Conservation (phyloP, 2,113 vertebrate genomes). For the Seriola quinqueradiata region DNA sequence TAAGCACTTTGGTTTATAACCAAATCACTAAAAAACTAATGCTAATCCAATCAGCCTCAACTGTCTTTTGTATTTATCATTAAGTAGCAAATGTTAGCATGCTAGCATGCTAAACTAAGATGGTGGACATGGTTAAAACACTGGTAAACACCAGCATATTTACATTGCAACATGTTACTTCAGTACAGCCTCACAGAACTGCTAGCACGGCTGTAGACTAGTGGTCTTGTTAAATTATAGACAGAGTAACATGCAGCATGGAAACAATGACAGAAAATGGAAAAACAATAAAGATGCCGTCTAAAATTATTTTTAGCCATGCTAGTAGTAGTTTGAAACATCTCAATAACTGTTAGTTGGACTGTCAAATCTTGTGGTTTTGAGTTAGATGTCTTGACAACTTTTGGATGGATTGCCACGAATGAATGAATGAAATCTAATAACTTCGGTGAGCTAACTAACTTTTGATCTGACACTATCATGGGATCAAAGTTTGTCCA, state of each 20-base stretch:
- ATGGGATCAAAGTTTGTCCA: no score
- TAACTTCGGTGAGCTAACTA: neutral
- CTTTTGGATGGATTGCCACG: no score
- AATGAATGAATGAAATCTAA: neutral
- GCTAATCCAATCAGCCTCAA: neutral
- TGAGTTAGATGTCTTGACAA: no score
- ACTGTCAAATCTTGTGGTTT: no score
- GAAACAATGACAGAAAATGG: no score
- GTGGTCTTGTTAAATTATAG: no score
- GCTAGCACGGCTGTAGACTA: no score
- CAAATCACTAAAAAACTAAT: neutral
- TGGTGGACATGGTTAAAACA: neutral
- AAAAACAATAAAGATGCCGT: no score
- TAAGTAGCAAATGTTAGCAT: neutral
- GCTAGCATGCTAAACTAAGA: neutral
- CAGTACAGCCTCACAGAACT: neutral
- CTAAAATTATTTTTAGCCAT: no score
- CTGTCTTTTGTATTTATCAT: neutral
- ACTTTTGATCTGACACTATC: neutral
- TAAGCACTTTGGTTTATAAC: neutral
- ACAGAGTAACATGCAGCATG: no score
- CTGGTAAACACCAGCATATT: neutral
- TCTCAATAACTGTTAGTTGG: no score
- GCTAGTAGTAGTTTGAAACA: no score
- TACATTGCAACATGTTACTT: neutral